Percentiles rank a stretch among this genome's conserved stretches.
Conservation (phyloP, 2,113 vertebrate genomes). For the Blennius ocellaris region DNA sequence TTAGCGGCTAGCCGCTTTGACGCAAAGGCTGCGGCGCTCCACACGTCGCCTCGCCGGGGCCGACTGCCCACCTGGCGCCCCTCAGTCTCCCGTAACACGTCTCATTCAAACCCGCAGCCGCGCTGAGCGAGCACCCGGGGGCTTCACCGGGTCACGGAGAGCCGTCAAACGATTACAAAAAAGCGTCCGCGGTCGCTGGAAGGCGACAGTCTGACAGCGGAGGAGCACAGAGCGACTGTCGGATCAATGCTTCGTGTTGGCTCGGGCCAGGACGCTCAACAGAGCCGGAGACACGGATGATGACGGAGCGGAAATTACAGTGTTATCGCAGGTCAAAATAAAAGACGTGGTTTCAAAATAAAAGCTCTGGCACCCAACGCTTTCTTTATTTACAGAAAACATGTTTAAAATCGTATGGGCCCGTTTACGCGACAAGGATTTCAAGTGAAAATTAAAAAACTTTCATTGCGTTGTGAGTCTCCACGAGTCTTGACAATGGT, state of each 20-base stretch:
- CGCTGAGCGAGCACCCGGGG: neutral
- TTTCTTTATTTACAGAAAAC: too few relatives aligned
- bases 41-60: neutral
- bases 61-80: neutral
- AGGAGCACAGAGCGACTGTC: neutral
- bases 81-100: conserved; percentile 2
- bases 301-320: neutral
- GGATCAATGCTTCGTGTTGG: conserved; percentile 19
- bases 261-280: conserved; percentile 63
- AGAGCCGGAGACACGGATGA: conserved; percentile 62
- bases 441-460: too few relatives aligned
- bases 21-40: conserved; percentile 62
- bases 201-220: conserved; percentile 29
- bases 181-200: neutral
- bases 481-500: too few relatives aligned
- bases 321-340: neutral
- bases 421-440: too few relatives aligned
- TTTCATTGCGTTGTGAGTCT: too few relatives aligned
- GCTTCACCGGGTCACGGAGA: rapidly evolving
- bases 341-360: conserved; percentile 37
- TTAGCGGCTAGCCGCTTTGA: conserved; percentile 69
- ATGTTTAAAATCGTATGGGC: too few relatives aligned
- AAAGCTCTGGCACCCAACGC: neutral
- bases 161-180: neutral
- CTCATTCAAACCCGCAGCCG: neutral